Base-by-base conservation (phyloP, 1,140 invertebrate genomes). In the Drosophila truncata region DNA sequence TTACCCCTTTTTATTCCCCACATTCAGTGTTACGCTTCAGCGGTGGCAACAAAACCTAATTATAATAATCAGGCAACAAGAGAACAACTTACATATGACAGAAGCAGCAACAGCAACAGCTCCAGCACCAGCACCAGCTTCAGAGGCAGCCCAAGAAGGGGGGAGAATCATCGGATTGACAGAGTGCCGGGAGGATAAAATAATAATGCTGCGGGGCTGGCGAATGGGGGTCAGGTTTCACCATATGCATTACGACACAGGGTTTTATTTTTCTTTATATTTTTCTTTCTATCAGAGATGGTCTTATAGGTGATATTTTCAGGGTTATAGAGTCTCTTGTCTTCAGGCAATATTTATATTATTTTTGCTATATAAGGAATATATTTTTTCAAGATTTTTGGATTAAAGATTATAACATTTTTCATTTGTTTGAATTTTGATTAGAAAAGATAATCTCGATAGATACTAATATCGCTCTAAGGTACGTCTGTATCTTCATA, bases 11-110 rank as follows among this genome's bases (percentile, higher is more conserved):
- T 33, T 33, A 11, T 25, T 55, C 10, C 31, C 52, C 4, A 33
- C 31, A 16, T 49, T 49, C 33, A 47, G 77, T 62, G 83, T 80
- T 82, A 65, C 67, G 84, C 84, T 74, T 75, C 57, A 74, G 69
- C 57, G 64, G 54, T 54, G 78, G 52, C 70, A 87, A 84, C 81
- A 87, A 67, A 88, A 90, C 85, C 83, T 90, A 88, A 88, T 88
- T 88, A 88, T 81, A 81, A 81, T 78, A 66, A 77, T 66, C 73
- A 77, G 74, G 62, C 71, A 71, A 60, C 69, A 23, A 46, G 67
- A 55, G 46, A 75, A 37, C 37, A 58, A 58, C 61, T 72, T 46
- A 44, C 67, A 82, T 75, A 71, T 76, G 75, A 66, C 71, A 79
- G 58, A 20, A n/a, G 2, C 50, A 54, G n/a, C 27, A 50, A 6